A percentile compares a stretch with the other conserved stretches of the same genome.
These are phyloP conservation scores for Dasypus novemcinctus DNA, from an alignment of 2,113 vertebrate genomes.

Conservation along the genomic window DNA sequence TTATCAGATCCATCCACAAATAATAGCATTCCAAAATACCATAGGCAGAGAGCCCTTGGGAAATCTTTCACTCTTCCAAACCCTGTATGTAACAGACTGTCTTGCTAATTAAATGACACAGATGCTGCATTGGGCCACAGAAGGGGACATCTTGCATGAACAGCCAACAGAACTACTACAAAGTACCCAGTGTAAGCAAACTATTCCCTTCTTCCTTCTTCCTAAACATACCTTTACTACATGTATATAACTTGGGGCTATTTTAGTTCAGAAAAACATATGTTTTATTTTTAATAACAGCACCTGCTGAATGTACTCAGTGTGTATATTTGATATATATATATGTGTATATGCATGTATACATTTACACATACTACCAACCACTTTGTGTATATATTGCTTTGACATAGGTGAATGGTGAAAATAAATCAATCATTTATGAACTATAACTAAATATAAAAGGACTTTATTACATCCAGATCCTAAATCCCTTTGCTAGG, in stretches of 20 bases:
- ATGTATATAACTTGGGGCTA: not conserved
- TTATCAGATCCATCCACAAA: constrained; percentile 17
- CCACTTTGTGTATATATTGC: not conserved
- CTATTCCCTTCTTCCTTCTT: constrained; percentile 27
- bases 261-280: not conserved
- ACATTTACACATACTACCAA: too few species aligned
- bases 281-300: not conserved
- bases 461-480: not conserved
- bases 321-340: too few species aligned
- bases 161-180: not conserved
- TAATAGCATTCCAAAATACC: constrained; percentile 35
- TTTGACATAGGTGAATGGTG: not conserved
- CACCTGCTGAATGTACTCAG: not conserved
- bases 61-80: constrained; percentile 29
- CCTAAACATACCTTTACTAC: not conserved
- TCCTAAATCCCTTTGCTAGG: not conserved
- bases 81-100: not conserved
- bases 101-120: constrained; percentile 38
- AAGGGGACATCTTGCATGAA: not conserved
- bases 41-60: not conserved
- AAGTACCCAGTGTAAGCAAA: not conserved
- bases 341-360: too few species aligned
- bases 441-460: not conserved
- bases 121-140: not conserved
- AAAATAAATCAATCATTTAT: not conserved